phyloP scores from a whole-genome alignment of 2,113 vertebrate genomes.

The Prunella fulvescens region DNA sequence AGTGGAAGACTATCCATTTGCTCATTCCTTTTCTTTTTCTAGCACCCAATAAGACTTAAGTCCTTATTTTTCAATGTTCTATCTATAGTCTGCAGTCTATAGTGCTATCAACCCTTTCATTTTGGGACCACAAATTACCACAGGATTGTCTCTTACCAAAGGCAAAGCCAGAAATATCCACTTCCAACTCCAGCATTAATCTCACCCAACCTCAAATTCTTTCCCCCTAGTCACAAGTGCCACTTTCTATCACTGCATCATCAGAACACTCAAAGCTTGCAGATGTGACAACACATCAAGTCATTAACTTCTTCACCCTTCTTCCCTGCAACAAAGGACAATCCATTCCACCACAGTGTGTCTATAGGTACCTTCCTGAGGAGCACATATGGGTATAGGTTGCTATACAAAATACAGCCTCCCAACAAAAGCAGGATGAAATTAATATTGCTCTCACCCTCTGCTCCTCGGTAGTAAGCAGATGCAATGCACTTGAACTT shows the following conservation, averaged over 20 bases:
- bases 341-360: not conserved
- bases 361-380: not conserved
- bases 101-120: not conserved
- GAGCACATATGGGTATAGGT: not conserved
- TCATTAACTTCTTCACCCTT: not conserved
- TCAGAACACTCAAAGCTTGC: not conserved
- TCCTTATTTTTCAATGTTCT: not conserved
- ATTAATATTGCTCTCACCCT: conserved; percentile 72
- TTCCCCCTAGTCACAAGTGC: not conserved
- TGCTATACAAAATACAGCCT: not conserved
- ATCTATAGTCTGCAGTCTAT: not conserved
- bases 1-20: not conserved
- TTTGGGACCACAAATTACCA: not conserved
- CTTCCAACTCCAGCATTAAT: not conserved
- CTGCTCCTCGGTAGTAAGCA: conserved; percentile 89
- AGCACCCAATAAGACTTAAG: not conserved
- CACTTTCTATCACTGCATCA: not conserved
- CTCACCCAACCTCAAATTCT: not conserved
- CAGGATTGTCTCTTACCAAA: not conserved
- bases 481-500: conserved; percentile 95
- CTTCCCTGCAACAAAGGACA: not conserved
- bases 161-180: not conserved
- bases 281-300: not conserved
- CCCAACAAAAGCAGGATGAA: not conserved
- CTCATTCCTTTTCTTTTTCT: not conserved